Conservation (phyloP, 2,797 vertebrate genomes). For the Holocentrus rufus region DNA sequence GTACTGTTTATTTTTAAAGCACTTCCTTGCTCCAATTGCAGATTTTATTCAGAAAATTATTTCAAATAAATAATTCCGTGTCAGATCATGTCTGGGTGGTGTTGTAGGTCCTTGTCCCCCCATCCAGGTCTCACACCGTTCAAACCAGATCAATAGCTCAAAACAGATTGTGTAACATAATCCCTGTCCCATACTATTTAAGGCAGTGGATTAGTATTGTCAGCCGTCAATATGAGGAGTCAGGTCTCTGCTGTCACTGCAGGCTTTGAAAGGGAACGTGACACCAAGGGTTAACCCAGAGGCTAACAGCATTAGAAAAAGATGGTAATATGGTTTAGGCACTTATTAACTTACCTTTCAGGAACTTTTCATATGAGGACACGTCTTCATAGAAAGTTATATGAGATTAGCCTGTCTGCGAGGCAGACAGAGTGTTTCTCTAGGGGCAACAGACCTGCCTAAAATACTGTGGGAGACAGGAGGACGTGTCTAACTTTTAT, state of each 20-base stretch:
- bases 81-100: not conserved
- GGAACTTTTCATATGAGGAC: conserved; percentile 30
- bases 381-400: conserved; percentile 30
- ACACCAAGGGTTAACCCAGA: conserved; percentile 14
- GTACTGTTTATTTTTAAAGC: not conserved
- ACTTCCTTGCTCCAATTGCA: too few relatives aligned
- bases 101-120: not conserved
- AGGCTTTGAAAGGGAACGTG: conserved; percentile 28
- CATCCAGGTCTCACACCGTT: conserved; percentile 8
- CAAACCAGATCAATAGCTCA: conserved; percentile 62
- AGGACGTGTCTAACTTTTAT: not conserved
- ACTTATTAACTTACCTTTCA: conserved; percentile 16
- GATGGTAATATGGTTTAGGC: conserved; percentile 40
- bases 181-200: conserved; percentile 65
- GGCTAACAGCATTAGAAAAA: conserved; percentile 26
- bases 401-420: conserved; percentile 49
- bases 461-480: not conserved
- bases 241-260: conserved; percentile 14
- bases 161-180: conserved; percentile 65
- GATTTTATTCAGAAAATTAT: not conserved
- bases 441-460: not conserved
- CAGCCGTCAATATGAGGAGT: conserved; percentile 35
- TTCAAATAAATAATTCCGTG: not conserved
- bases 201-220: conserved; percentile 64
- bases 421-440: conserved; percentile 14